Percentiles rank a stretch among this genome's conserved stretches.
phyloP scores from a whole-genome alignment of 64 coral and sea anemone species.

The Montipora efflorescens region DNA sequence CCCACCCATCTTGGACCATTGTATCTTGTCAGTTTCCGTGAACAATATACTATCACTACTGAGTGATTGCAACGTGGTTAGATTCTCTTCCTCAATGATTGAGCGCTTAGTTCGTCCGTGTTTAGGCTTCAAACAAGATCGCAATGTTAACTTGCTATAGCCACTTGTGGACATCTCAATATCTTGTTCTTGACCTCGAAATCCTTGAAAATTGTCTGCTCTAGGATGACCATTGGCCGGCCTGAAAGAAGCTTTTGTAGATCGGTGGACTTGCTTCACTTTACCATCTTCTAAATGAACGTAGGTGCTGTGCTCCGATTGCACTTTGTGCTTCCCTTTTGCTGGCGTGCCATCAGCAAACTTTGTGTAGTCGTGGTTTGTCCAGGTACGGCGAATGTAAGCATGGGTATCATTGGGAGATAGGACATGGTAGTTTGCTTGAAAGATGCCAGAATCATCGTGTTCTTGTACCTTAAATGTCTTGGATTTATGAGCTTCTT shows the following conservation, averaged over 20 bases:
- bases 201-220: conserved; percentile 68
- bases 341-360: conserved; percentile 77
- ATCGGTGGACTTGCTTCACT: conserved; percentile 25
- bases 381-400: conserved; percentile 74
- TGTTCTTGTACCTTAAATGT: conserved; percentile 61
- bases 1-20: conserved; percentile 77
- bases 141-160: conserved; percentile 63
- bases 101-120: conserved; percentile 18
- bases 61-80: not conserved
- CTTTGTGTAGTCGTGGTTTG: conserved; percentile 69
- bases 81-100: not conserved
- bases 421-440: conserved; percentile 62
- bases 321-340: conserved; percentile 66
- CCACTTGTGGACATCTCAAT: conserved; percentile 71
- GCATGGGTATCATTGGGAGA: conserved; percentile 58
- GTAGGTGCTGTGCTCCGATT: conserved; percentile 21
- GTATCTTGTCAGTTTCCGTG: conserved; percentile 77
- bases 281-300: conserved; percentile 59
- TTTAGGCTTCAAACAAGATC: conserved; percentile 14
- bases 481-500: not conserved
- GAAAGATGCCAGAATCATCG: conserved; percentile 90
- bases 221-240: conserved; percentile 59
- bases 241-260: conserved; percentile 32
- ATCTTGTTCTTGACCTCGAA: conserved; percentile 54
- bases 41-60: conserved; percentile 61